Percentiles rank a stretch among this genome's conserved stretches.
These are phyloP conservation scores for Drosophila trapezifrons DNA, from an alignment of 1,140 invertebrate species.

Conservation along the genomic window DNA sequence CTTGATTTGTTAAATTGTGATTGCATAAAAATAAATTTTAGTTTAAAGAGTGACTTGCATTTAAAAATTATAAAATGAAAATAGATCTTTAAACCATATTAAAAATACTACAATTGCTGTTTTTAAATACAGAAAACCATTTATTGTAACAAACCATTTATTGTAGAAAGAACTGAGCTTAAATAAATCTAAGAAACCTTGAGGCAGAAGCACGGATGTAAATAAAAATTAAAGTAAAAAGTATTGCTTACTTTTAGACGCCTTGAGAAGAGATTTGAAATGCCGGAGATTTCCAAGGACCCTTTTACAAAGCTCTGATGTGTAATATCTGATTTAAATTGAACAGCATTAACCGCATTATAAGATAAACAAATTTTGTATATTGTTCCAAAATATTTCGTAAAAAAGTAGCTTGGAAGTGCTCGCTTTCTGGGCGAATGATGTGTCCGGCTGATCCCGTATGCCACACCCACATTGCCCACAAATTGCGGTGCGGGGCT, in stretches of 20 bases:
- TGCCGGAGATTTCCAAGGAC: no score
- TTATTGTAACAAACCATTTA: no score
- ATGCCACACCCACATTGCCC: slow-evolving; percentile 79
- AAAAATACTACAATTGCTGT: no score
- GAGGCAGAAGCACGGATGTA: no score
- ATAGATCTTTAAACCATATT: no score
- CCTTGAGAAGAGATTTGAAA: background rate
- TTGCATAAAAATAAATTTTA: no score
- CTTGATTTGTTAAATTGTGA: no score
- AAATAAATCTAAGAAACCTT: no score
- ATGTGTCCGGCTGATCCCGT: slow-evolving; percentile 58
- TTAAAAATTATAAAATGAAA: no score
- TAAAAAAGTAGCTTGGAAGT: slow-evolving; percentile 14
- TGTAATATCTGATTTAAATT: background rate
- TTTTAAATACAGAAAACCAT: no score
- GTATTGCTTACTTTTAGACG: background rate
- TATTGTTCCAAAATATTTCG: slow-evolving; percentile 18
- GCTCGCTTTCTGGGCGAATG: slow-evolving; percentile 60
- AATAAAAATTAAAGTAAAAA: background rate
- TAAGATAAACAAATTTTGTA: background rate
- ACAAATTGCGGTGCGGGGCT: slow-evolving; percentile 78
- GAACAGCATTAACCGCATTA: background rate
- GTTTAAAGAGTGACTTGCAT: no score
- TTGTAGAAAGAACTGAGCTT: no score
- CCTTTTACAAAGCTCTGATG: background rate